phyloP scores from a whole-genome alignment of 2,113 vertebrate species.

The Sitta europaea region DNA sequence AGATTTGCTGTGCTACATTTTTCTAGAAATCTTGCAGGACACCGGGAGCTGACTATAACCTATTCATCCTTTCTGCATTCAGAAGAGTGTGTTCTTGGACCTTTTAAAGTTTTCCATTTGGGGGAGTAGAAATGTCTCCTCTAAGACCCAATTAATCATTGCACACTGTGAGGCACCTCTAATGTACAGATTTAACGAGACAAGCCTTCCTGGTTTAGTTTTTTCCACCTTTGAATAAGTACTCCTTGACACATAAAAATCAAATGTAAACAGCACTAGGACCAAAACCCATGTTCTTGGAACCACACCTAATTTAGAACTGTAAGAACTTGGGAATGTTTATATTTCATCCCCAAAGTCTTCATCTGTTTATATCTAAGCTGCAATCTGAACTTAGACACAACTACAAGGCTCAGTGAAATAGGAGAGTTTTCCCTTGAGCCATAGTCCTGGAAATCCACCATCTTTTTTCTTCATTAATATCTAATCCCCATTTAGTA shows the following conservation, averaged over 20 bases:
- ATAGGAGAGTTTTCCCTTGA: slow-evolving; percentile 62
- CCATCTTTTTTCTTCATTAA: slow-evolving; percentile 66
- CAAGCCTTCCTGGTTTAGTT: slow-evolving; percentile 56
- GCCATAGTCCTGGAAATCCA: slow-evolving; percentile 65
- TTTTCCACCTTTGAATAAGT: slow-evolving; percentile 68
- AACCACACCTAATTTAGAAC: slow-evolving; percentile 59
- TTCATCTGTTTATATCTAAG: slow-evolving; percentile 71
- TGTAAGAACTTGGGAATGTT: slow-evolving; percentile 68
- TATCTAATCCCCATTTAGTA: slow-evolving; percentile 63
- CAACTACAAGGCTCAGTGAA: slow-evolving; percentile 37
- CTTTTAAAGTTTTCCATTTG: slow-evolving; percentile 39
- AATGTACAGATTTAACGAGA: slow-evolving; percentile 61
- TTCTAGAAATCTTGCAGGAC: slow-evolving; percentile 20
- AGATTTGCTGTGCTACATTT: background rate
- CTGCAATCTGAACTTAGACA: slow-evolving; percentile 69
- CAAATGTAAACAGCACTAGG: slow-evolving; percentile 57
- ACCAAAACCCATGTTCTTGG: slow-evolving; percentile 49
- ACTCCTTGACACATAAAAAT: slow-evolving; percentile 61
- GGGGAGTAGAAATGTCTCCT: slow-evolving; percentile 44
- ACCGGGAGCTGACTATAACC: background rate
- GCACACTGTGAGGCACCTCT: slow-evolving; percentile 57
- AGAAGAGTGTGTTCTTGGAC: background rate
- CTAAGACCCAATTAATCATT: slow-evolving; percentile 57
- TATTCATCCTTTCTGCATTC: slow-evolving; percentile 4
- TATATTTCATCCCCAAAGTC: slow-evolving; percentile 64